A percentile compares a stretch with the other conserved stretches of the same genome.
These are phyloP conservation scores for Masnerella sp. DNA, from an alignment of 2,888 invertebrate species.

Conservation along the genomic window DNA sequence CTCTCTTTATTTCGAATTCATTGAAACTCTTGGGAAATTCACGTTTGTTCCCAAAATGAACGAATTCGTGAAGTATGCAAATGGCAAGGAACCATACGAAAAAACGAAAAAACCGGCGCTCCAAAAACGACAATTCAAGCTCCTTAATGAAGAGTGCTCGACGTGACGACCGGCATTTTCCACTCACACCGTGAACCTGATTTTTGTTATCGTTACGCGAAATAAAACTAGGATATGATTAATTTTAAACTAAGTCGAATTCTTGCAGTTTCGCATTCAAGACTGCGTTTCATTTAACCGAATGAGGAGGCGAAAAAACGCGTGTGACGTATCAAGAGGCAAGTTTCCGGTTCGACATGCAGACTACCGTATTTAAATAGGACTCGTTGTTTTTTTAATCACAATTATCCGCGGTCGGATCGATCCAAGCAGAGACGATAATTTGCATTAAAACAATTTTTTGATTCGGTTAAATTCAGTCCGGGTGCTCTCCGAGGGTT, in stretches of 20 bases:
- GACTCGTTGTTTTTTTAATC: constrained; percentile 5
- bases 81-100: constrained; percentile 29
- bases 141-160: constrained; percentile 43
- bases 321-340: not conserved
- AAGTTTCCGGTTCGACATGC: not conserved
- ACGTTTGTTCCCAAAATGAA: constrained; percentile 19
- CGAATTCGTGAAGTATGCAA: constrained; percentile 37
- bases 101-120: constrained; percentile 14
- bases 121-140: constrained; percentile 28
- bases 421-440: not conserved
- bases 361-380: constrained; percentile 2
- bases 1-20: constrained; percentile 20
- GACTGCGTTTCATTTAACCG: constrained; percentile 15
- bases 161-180: constrained; percentile 29
- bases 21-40: constrained; percentile 27
- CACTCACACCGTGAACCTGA: constrained; percentile 23
- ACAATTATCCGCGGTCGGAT: constrained; percentile 11
- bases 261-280: constrained; percentile 8
- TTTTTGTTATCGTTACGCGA: constrained; percentile 18
- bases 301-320: not conserved
- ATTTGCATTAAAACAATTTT: constrained; percentile 17
- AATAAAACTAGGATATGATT: constrained; percentile 27
- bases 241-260: constrained; percentile 14
- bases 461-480: constrained; percentile 18
- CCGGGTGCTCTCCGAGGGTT: constrained; percentile 20